Base-by-base conservation (phyloP, 2,888 invertebrate genomes). In the Perizoma affinitatum region DNA sequence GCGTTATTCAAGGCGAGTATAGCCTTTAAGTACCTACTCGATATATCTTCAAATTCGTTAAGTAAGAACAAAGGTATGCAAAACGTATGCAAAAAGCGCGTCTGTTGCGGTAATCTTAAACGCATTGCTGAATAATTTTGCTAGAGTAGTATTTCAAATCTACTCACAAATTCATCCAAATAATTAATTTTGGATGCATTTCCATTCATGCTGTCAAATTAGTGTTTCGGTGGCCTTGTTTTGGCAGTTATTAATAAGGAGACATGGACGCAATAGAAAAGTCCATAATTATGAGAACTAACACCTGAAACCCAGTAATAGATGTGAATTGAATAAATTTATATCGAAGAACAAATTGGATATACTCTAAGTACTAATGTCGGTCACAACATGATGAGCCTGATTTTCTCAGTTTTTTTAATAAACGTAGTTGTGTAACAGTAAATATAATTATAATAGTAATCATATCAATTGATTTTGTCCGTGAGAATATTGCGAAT, bases 1-100 rank as follows among this genome's bases (percentile, higher is more conserved):
- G 55, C 42, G 36, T 46, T 45, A 42, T 57, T 50, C 53, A 61
- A 61, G 61, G 61, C 43, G n/a, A 61, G 36, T 22, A 2, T 22
- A 38, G 5, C 7, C 7, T 38, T 38, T 38, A 1, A 6, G 1
- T 38, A 5, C 35, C 7, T 8, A 47, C 46, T 61, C 41, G 44
- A 48, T 52, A 43, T 46, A 46, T 34, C 10, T 10, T 43, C 10
- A 5, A 11, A 38, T 11, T 43, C 5, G 43, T 43, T 43, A 43
- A 5, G 43, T 6, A 4, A 43, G 40, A 48, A 56, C 41, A 45
- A 49, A 49, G 41, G 48, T 44, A 9, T 22, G n/a, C 41, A 9
- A 40, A 46, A 38, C n/a, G 42, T 51, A 61, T 56, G 55, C 47
- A 55, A 55, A 55, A 48, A 43, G 36, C 35, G 43, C n/a, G 40